Conservation (phyloP, 2,113 vertebrate species). For the Pluvianellus socialis region DNA sequence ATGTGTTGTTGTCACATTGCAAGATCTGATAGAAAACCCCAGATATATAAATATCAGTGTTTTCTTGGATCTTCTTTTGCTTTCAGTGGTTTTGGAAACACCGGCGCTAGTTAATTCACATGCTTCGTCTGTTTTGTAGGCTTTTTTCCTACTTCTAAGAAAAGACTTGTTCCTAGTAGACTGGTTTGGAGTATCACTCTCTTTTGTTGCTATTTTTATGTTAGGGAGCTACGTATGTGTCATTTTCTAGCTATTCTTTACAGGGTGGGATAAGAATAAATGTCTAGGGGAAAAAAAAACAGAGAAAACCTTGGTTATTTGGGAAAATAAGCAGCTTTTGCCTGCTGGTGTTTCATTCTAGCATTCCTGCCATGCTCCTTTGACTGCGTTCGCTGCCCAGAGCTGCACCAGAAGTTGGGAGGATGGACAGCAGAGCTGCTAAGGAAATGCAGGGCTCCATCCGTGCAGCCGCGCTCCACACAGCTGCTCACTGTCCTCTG, state of each 20-base stretch:
- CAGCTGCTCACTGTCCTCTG: not conserved
- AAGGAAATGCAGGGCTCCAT: not conserved
- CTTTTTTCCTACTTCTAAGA: conserved; percentile 29
- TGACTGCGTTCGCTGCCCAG: not conserved
- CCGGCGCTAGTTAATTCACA: conserved; percentile 49
- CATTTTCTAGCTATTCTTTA: not conserved
- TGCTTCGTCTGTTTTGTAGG: conserved; percentile 21
- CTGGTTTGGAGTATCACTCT: not conserved
- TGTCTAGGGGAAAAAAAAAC: not conserved
- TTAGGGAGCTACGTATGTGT: not conserved
- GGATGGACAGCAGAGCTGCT: not conserved
- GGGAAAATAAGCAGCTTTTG: not conserved
- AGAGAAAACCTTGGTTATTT: not conserved
- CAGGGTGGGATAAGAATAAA: not conserved
- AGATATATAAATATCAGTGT: conserved; percentile 72
- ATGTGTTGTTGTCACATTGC: conserved; percentile 80
- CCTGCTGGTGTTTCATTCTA: not conserved
- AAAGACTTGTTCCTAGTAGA: conserved; percentile 19
- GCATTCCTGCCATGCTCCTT: not conserved
- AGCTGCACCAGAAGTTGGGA: not conserved
- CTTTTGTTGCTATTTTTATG: not conserved
- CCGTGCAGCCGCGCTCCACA: not conserved
- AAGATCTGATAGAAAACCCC: conserved; percentile 77
- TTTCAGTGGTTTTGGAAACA: conserved; percentile 58
- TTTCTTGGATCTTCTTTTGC: conserved; percentile 69